Evolutionary conservation across 2,113 vertebrate genomes (phyloP).

Genomic region (Verasper variegatus): DNA sequence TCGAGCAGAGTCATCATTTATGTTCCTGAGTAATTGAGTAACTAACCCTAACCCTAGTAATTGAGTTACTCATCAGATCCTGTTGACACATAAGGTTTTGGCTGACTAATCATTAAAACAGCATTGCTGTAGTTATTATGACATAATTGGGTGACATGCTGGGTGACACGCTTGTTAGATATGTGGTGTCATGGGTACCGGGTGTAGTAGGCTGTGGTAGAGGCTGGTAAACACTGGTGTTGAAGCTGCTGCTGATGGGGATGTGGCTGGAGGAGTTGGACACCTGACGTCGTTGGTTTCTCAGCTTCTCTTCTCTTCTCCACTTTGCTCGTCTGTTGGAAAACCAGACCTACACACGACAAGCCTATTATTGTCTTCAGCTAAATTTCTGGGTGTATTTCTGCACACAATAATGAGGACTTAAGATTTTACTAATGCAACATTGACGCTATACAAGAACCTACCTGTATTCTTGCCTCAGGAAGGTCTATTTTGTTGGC

Average conservation of each 20-base stretch:
- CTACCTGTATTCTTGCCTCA: conserved; percentile 99
- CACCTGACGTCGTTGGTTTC: conserved; percentile 95
- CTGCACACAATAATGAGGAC: too few relatives aligned
- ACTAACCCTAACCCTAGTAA: too few relatives aligned
- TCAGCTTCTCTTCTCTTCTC: conserved; percentile 97
- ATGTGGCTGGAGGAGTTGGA: conserved; percentile 96
- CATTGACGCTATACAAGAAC: neutral
- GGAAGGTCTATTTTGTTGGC: conserved; percentile 99
- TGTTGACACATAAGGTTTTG: neutral
- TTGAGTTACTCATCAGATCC: too few relatives aligned
- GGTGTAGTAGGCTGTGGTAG: conserved; percentile 94
- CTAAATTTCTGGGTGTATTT: neutral
- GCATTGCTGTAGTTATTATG: too few relatives aligned
- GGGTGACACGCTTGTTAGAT: too few relatives aligned
- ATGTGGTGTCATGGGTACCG: conserved; percentile 75
- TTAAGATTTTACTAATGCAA: neutral
- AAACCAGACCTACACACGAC: conserved; percentile 93
- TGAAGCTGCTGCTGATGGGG: conserved; percentile 99
- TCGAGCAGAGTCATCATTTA: too few relatives aligned
- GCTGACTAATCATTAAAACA: neutral
- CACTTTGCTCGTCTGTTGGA: conserved; percentile 98
- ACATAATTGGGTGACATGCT: too few relatives aligned
- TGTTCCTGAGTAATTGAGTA: too few relatives aligned
- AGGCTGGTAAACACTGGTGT: conserved; percentile 93
- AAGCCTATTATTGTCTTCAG: neutral